Evolutionary conservation across 2,113 vertebrate genomes (phyloP), one percentile per base, ranked within the genome.

Genomic region (Synodontis membranacea): DNA sequence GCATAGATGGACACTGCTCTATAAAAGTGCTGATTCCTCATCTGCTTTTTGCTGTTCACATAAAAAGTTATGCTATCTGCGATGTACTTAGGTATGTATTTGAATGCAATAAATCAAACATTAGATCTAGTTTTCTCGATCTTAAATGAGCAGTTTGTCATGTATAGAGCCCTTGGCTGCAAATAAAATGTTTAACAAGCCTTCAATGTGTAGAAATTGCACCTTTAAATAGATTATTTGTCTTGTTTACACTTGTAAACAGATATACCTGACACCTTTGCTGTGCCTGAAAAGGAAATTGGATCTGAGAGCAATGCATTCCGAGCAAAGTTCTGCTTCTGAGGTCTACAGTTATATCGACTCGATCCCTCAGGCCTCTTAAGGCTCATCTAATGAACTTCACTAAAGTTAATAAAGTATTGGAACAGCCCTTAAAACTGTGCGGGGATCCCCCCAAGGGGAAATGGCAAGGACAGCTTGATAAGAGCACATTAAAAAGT

Each of bases 391-490:
- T 80, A 58, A 80, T 80, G 34, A 56, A 80, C 78, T 80, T 80
- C 78, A 58, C 34, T 42, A 80, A 80, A 80, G 78, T 56, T 80
- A 80, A 80, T 80, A 80, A 80, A 80, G 78, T 80, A 80, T 80
- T 56, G 21, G 34, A 80, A 80, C 52, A 80, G 52, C 52, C 52
- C 78, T 80, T 80, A 80, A 80, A 80, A 80, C 54, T 80, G 52
- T 80, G 52, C 42, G 23, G 78, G 78, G 34, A 25, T 80, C 31
- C 34, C 50, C 50, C 52, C 78, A 56, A 80, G 31, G 50, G 78
- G 23, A 80, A 39, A 80, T 56, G 21, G 50, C 52, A 39, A 56
- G 78, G 50, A 80, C 78, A 54, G 48, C 50, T 82, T 66, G 42
- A 64, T 28, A 81, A 42, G 56, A 50, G 52, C 54, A 44, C 56